Evolutionary conservation across 2,113 vertebrate species (phyloP), one percentile per base, ranked within the genome.

Genomic region (Tychaedon coryphoeus): DNA sequence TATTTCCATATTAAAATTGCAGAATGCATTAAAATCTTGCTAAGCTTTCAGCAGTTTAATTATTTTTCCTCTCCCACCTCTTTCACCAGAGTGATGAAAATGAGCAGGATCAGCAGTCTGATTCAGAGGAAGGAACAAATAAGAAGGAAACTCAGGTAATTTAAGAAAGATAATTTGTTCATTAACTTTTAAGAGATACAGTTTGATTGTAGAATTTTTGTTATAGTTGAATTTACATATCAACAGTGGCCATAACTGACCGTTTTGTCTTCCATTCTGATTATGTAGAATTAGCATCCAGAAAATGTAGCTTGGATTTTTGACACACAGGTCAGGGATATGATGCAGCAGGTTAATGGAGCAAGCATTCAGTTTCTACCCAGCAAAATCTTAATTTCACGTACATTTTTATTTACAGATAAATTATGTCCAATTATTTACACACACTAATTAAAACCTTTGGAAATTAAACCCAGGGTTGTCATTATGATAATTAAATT

Each of bases 41-140:
- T 51, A 66, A 42, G 7, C 38, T 70, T 90, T 82, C 50, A 67
- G 12, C 8, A 66, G 10, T n/a, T 80, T 48, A 54, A 43, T 78
- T 81, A 40, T 40, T 88, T 82, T 73, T 81, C 31, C 2, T 65
- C 28, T 95, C 15, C 20, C 24, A 33, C 48, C 36, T 82, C 33
- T 94, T 96, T 77, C 66, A 93, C 70, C 94, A 99, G 99, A 99
- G 99, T 86, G 99, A 99, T 96, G 99, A 99, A 98, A 99, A 99
- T 87, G 99, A 99, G 53, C 99, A 98, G 43, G 99, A 99, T 22
- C 99, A 98, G n/a, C 98, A 98, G 6, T 99, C 99, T 0, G 99
- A 99, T 97, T 98, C 99, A 18, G 99, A 99, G 97, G 99, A 99
- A 51, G 98, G 99, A 95, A 98, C 98, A 97, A 98, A 97, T 97